Conservation (phyloP, 1,140 invertebrate species). For the Neodiprion pinetum region DNA sequence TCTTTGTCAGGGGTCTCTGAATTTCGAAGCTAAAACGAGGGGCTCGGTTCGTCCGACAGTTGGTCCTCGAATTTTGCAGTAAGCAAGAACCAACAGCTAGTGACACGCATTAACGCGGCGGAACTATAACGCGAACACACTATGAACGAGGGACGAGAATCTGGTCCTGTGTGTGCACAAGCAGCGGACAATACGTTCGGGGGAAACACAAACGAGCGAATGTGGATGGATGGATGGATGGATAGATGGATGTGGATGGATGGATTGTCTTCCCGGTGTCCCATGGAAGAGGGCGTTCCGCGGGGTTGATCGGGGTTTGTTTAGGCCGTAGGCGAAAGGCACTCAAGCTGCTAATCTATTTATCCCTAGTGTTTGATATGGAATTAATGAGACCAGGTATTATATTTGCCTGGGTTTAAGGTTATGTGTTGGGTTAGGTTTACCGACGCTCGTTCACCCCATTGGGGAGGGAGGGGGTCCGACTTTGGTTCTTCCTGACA, state of each 20-base stretch:
- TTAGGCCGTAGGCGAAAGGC: constrained; percentile 54
- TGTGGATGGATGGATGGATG: constrained; percentile 30
- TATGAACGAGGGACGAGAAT: not conserved
- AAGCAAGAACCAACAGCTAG: constrained; percentile 24
- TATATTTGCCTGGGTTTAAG: constrained; percentile 34
- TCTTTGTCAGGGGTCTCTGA: too few species aligned
- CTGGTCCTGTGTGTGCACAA: constrained; percentile 29
- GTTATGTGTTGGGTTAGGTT: constrained; percentile 27
- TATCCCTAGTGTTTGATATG: constrained; percentile 61
- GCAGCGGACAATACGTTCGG: constrained; percentile 46
- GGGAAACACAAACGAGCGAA: constrained; percentile 30
- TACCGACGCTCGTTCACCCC: not conserved
- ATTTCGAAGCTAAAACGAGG: too few species aligned
- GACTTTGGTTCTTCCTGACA: not conserved
- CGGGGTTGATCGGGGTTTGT: constrained; percentile 44
- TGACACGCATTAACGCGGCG: constrained; percentile 53
- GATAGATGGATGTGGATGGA: constrained; percentile 30
- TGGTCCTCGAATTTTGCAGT: constrained; percentile 43
- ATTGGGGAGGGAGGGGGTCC: constrained; percentile 26
- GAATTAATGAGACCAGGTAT: constrained; percentile 58
- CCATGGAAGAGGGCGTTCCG: constrained; percentile 27
- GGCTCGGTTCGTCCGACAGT: constrained; percentile 36
- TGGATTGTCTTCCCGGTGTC: constrained; percentile 26
- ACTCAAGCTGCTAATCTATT: constrained; percentile 62
- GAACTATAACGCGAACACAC: constrained; percentile 37